phyloP scores from a whole-genome alignment of 2,113 vertebrate species.

The Nycticebus coucang region DNA sequence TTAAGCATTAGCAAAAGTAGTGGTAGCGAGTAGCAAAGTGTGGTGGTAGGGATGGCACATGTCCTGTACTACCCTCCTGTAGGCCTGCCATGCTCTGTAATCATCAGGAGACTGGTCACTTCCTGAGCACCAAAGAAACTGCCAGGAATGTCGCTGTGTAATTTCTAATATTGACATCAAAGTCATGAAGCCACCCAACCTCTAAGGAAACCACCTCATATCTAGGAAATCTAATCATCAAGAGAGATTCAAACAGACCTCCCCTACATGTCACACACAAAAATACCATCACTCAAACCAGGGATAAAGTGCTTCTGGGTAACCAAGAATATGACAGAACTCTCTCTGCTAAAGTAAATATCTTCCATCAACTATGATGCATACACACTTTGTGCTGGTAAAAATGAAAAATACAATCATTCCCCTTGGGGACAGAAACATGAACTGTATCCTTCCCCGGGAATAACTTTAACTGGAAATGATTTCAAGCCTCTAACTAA shows the following conservation, averaged over 20 bases:
- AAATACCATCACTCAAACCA: neutral
- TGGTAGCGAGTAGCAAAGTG: neutral
- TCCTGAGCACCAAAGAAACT: neutral
- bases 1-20: too few species aligned
- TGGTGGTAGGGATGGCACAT: neutral
- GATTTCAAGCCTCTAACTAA: conserved; percentile 44
- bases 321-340: neutral
- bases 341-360: conserved; percentile 30
- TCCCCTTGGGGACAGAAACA: conserved; percentile 5
- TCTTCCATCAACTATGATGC: neutral
- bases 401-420: conserved; percentile 61
- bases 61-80: neutral
- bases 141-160: neutral
- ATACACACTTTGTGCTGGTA: neutral
- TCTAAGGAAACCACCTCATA: neutral
- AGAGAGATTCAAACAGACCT: neutral
- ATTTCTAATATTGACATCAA: conserved; percentile 1
- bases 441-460: neutral
- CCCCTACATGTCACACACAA: neutral
- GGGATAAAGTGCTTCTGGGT: neutral
- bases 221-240: conserved; percentile 36
- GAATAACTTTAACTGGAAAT: conserved; percentile 54
- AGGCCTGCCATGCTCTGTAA: neutral
- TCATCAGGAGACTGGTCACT: neutral
- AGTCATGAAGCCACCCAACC: neutral